Conservation (phyloP, 2,888 invertebrate species). For the Cephonodes hylas region DNA sequence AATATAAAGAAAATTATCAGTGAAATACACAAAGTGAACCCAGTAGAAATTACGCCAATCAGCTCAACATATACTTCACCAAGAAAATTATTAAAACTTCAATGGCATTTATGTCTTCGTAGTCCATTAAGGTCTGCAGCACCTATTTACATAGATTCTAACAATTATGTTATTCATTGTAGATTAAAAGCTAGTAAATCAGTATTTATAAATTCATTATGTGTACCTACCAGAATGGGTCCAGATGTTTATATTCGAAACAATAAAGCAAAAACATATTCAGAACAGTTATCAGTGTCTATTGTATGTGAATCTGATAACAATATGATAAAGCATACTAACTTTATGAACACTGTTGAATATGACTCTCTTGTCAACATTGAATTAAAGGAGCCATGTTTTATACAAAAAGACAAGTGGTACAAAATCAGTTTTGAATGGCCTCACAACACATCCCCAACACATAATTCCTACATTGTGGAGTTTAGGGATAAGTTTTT, state of each 20-base stretch:
- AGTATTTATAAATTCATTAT: constrained; percentile 68
- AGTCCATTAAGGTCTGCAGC: constrained; percentile 62
- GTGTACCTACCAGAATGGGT: constrained; percentile 69
- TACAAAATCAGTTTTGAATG: constrained; percentile 69
- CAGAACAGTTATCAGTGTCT: constrained; percentile 64
- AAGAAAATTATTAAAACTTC: constrained; percentile 54
- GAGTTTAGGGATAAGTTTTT: constrained; percentile 56
- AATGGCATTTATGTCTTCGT: constrained; percentile 67
- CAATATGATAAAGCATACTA: constrained; percentile 54
- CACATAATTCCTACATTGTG: constrained; percentile 65
- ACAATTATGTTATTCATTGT: constrained; percentile 53
- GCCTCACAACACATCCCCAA: constrained; percentile 52
- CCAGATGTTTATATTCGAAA: constrained; percentile 60
- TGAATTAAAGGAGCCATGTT: constrained; percentile 63
- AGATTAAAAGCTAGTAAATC: constrained; percentile 68
- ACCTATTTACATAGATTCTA: constrained; percentile 62
- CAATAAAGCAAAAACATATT: constrained; percentile 55
- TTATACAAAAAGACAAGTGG: constrained; percentile 69
- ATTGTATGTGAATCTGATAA: constrained; percentile 60
- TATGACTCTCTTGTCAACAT: constrained; percentile 71
- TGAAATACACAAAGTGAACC: constrained; percentile 27
- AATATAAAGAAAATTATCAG: constrained; percentile 40
- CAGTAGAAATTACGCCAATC: constrained; percentile 27
- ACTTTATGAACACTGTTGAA: constrained; percentile 61
- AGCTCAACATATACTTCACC: constrained; percentile 32